Conservation (phyloP, 2,888 invertebrate genomes). For the Harpagoxenus sublaevis region DNA sequence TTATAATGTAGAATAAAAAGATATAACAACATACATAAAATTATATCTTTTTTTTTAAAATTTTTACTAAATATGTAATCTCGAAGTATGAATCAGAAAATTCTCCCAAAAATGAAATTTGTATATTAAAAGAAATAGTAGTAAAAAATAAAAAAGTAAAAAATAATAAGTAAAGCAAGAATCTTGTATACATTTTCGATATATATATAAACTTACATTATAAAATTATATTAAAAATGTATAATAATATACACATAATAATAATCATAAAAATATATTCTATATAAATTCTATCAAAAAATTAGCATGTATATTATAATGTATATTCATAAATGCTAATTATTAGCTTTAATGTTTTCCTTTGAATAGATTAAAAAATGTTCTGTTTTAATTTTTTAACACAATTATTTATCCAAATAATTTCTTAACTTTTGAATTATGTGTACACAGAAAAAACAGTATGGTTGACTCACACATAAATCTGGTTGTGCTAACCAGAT, state of each 20-base stretch:
- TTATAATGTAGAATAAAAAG: constrained; percentile 21
- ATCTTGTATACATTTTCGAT: background rate
- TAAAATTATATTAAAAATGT: background rate
- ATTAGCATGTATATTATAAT: background rate
- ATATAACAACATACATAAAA: constrained; percentile 7
- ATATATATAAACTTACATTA: background rate
- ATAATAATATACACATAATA: background rate
- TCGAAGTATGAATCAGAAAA: background rate
- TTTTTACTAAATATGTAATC: background rate
- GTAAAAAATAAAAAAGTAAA: background rate
- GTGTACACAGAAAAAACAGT: too few species aligned
- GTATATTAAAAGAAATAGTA: background rate
- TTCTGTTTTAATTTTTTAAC: background rate
- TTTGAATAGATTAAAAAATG: background rate
- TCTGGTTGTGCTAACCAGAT: too few species aligned
- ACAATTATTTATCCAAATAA: background rate
- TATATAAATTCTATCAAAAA: background rate
- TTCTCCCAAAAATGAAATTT: background rate
- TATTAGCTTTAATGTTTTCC: background rate
- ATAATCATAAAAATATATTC: background rate
- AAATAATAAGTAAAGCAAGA: background rate
- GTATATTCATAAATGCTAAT: background rate
- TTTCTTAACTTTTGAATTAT: background rate
- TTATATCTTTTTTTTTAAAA: background rate
- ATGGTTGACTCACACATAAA: too few species aligned